phyloP scores from a whole-genome alignment of 2,888 invertebrate genomes.

The Apotomis betuletana region DNA sequence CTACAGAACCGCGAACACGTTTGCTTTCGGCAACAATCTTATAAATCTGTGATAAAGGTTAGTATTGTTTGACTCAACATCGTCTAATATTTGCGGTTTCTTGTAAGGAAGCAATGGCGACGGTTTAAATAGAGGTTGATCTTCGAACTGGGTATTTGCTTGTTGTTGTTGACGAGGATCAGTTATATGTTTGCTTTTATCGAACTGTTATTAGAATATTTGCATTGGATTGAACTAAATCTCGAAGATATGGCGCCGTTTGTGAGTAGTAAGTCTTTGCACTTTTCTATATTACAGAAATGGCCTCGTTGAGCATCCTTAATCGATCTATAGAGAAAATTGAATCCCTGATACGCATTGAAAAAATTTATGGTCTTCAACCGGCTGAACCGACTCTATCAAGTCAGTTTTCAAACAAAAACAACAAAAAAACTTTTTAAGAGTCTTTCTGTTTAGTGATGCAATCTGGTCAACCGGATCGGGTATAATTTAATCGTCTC shows the following conservation, averaged over 20 bases:
- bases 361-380: too few relatives aligned
- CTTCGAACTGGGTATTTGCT: not conserved
- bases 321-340: too few relatives aligned
- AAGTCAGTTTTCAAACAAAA: too few relatives aligned
- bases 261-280: not conserved
- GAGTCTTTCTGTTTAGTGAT: too few relatives aligned
- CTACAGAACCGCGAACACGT: not conserved
- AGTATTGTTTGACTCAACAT: not conserved
- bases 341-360: too few relatives aligned
- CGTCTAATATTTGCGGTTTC: constrained; percentile 8
- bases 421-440: too few relatives aligned
- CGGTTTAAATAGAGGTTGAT: not conserved
- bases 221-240: not conserved
- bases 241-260: not conserved
- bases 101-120: too few relatives aligned
- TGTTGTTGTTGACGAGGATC: not conserved
- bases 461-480: too few relatives aligned
- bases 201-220: not conserved
- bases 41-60: not conserved
- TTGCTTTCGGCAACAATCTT: not conserved
- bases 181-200: not conserved
- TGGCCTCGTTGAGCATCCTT: too few relatives aligned
- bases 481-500: too few relatives aligned
- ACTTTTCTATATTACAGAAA: too few relatives aligned
- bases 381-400: too few relatives aligned